phyloP scores from a whole-genome alignment of 2,797 vertebrate genomes.

The Prunella strophiata region DNA sequence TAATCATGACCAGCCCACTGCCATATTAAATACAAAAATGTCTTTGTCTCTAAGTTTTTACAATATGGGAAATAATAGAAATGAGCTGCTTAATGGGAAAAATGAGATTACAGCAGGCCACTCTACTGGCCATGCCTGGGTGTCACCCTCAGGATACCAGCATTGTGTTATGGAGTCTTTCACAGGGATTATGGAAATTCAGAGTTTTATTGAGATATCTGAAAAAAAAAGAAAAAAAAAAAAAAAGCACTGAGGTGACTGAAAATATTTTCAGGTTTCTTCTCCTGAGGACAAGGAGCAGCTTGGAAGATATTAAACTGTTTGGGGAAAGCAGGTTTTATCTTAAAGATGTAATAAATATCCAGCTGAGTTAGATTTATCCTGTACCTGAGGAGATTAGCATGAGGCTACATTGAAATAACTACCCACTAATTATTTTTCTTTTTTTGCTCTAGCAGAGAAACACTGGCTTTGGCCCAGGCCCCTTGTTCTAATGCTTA shows the following conservation, averaged over 20 bases:
- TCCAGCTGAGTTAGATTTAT: neutral
- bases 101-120: neutral
- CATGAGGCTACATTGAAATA: neutral
- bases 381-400: neutral
- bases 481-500: neutral
- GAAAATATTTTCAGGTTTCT: neutral
- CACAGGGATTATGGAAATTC: neutral
- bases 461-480: neutral
- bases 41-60: neutral
- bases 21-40: neutral
- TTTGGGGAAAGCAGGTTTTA: neutral
- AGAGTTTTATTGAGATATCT: neutral
- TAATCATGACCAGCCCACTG: neutral
- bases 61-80: neutral
- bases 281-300: neutral
- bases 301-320: neutral
- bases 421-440: neutral
- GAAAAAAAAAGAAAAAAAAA: neutral
- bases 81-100: neutral
- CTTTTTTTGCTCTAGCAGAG: neutral
- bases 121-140: neutral
- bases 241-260: neutral
- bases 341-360: neutral
- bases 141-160: neutral
- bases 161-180: neutral